Conservation (phyloP, 2,888 invertebrate species). For the Agonum fuliginosum region DNA sequence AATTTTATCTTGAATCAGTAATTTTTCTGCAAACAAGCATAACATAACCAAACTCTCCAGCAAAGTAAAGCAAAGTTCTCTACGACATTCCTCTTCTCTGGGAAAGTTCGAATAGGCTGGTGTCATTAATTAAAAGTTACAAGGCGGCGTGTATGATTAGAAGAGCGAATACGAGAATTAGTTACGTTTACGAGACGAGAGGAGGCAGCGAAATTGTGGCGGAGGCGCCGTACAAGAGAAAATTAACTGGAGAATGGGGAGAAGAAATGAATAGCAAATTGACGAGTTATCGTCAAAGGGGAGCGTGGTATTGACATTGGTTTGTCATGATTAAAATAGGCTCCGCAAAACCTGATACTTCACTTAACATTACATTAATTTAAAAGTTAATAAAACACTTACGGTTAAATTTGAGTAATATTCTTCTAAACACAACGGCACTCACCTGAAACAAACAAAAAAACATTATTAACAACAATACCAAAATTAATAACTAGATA, state of each 20-base stretch:
- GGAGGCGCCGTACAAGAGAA: background rate
- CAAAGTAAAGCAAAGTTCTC: background rate
- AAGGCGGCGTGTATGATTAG: slow-evolving; percentile 42
- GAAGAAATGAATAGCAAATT: no score
- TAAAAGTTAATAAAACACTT: background rate
- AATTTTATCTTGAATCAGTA: no score
- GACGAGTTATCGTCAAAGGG: no score
- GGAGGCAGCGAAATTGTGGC: background rate
- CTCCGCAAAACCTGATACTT: background rate
- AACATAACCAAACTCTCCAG: no score
- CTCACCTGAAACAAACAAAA: background rate
- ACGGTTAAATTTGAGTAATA: background rate
- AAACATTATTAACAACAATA: background rate
- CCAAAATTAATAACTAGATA: background rate
- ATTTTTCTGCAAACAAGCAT: no score
- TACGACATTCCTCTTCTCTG: background rate
- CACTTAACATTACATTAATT: background rate
- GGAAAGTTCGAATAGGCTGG: slow-evolving; percentile 32
- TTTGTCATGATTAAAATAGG: no score
- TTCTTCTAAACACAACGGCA: background rate
- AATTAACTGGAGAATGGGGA: no score
- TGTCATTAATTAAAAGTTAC: slow-evolving; percentile 53
- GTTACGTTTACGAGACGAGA: background rate
- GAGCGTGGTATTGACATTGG: no score
- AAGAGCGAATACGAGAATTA: slow-evolving; percentile 20